These are phyloP conservation scores for Horisme vitalbata DNA, from an alignment of 2,888 invertebrate genomes.

Conservation along the genomic window DNA sequence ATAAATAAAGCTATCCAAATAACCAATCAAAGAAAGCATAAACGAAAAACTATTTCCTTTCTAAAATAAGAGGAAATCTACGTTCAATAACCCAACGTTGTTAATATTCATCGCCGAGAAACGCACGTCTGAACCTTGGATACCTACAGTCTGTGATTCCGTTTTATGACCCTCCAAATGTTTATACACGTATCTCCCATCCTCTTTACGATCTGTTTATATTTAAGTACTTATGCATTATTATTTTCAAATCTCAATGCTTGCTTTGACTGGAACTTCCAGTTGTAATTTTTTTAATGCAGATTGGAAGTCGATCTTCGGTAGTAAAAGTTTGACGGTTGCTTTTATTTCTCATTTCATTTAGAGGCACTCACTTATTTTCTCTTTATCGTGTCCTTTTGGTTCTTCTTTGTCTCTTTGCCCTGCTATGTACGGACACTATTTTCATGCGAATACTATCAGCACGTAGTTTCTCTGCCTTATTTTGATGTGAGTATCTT, in stretches of 20 bases:
- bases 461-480: too few species aligned
- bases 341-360: constrained; percentile 6
- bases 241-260: constrained; percentile 18
- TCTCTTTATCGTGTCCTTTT: not conserved
- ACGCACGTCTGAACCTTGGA: too few species aligned
- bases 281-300: constrained; percentile 7
- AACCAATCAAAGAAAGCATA: too few species aligned
- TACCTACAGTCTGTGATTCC: constrained; percentile 32
- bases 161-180: constrained; percentile 43
- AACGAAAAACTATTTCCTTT: too few species aligned
- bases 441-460: too few species aligned
- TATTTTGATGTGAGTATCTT: too few species aligned
- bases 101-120: not conserved
- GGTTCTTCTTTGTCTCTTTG: too few species aligned
- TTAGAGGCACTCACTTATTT: not conserved
- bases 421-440: too few species aligned
- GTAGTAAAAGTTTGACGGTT: constrained; percentile 5
- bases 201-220: constrained; percentile 25
- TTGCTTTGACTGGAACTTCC: too few species aligned
- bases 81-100: not conserved
- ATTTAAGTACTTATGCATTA: constrained; percentile 11
- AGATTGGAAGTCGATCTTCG: constrained; percentile 5
- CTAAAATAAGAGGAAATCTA: not conserved
- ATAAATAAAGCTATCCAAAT: too few species aligned
- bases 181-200: constrained; percentile 35